A percentile compares a stretch with the other conserved stretches of the same genome.
These are phyloP conservation scores for Falcunculus frontatus DNA, from an alignment of 2,113 vertebrate genomes.

Conservation along the genomic window DNA sequence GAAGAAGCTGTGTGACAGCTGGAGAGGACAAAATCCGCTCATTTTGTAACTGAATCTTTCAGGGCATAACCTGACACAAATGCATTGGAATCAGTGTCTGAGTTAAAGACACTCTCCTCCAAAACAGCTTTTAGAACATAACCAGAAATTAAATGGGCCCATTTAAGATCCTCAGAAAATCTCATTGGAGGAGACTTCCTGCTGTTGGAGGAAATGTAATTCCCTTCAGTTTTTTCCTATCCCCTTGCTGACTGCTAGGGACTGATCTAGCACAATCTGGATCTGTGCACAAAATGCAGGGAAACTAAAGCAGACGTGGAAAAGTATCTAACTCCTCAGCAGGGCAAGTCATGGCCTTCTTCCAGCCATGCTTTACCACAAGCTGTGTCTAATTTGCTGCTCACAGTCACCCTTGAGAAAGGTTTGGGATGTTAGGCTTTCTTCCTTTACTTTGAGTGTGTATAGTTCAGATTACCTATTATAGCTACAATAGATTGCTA, in stretches of 20 bases:
- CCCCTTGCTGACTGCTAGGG: neutral
- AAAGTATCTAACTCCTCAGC: neutral
- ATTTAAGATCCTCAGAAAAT: neutral
- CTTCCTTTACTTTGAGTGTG: neutral
- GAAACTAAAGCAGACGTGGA: neutral
- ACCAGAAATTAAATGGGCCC: neutral
- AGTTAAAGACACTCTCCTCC: neutral
- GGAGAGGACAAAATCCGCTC: neutral
- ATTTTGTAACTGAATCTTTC: neutral
- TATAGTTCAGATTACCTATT: neutral
- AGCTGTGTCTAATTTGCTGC: neutral
- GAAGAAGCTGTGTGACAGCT: neutral
- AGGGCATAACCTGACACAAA: neutral
- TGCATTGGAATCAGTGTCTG: fast-evolving
- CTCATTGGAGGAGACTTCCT: neutral
- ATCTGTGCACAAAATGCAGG: neutral
- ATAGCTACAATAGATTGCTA: neutral
- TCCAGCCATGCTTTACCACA: neutral
- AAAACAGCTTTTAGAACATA: neutral
- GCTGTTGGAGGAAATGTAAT: neutral
- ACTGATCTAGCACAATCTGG: neutral
- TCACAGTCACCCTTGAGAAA: neutral
- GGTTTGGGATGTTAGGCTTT: neutral
- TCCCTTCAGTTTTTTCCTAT: neutral
- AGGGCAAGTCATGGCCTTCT: neutral